Base-by-base conservation (phyloP, 2,113 vertebrate species). In the Isichthys henryi region DNA sequence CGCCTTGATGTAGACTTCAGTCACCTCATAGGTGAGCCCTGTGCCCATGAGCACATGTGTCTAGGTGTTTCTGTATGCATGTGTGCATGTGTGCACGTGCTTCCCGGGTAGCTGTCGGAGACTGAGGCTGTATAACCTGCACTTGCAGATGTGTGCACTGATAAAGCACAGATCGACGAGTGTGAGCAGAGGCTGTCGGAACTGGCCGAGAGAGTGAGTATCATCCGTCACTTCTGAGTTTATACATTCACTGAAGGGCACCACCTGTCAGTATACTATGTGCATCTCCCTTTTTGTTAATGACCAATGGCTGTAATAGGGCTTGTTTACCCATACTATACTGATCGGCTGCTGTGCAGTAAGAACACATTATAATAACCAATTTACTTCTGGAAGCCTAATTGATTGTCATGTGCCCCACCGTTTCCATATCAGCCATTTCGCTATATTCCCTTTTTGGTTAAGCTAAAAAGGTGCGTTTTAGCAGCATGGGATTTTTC, bases 1-100 rank as follows among this genome's bases (percentile, higher is more conserved):
- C 97, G 98, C 93, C 95, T 99, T 56, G 97, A 99, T 94, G 92
- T 99, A 88, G 96, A 99, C 94, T 97, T 99, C 95, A 96, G 95
- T 91, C 96, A 98, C 89, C 96, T 99, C 90, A 15, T 99, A 87
- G 98, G 98, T 96, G 94, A 95, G 97, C 83, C 89, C 9, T 21
- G 39, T n/a, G n/a, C n/a, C 31, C 27, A 19, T 39, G n/a, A 27
- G 58, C 58, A 9, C 58, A 62, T 27, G 58, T 31, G 62, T 66
- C 17, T 53, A 21, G 19, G 10, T 19, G 87, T 49, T 11, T 6
- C 15, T 82, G 15, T 82, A 21, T 58, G 19, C 45, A 21, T 89
- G 19, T 82, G 21, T 58, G 19, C 45, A 21, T 89, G 19, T 27
- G 35, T 39, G 31, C 31, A n/a, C 83, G 19, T 3, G 48, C 19